Evolutionary conservation across 2,113 vertebrate genomes (phyloP), one percentile per base, ranked within the genome.

Genomic region (Cochlearius cochlearius): DNA sequence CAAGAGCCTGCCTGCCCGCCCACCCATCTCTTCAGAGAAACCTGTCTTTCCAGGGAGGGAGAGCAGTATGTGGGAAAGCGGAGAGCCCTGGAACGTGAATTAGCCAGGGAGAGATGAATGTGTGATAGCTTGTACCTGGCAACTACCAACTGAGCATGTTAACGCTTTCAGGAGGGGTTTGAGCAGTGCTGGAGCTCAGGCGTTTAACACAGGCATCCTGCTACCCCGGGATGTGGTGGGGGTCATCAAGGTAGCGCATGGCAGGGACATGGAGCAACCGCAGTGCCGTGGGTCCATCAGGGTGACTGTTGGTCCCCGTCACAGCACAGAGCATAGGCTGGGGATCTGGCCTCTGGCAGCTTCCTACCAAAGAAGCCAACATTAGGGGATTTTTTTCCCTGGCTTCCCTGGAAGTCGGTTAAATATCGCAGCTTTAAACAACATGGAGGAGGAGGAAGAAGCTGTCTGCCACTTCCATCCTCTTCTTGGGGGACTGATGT

Each of bases 31-130:
- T 34, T 32, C 25, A 11, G 76, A 92, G 73, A 97, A 97, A 97
- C 96, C 97, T 95, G 97, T 95, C 94, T 97, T 97, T 97, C 96
- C 94, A 96, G 96, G 92, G 96, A 97, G 96, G 73, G 91, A 97
- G 92, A 85, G 94, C 49, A 69, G 91, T 15, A 79, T 97, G 96
- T 97, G 97, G 97, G 94, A 97, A 97, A 97, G 96, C 91, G 38
- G 32, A 91, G 96, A 91, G 95, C 94, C 92, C 94, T 94, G 90
- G 95, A 97, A 96, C 86, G 81, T 39, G 91, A 94, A 91, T 92
- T 91, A 97, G 91, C 83, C 91, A 53, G 95, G 53, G 95, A 95
- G 96, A 97, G 95, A 97, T 97, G 96, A 76, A 97, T 95, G 97
- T 90, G 95, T 18, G 97, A 97, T 97, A 96, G 95, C 97, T 94